Evolutionary conservation across 2,888 invertebrate genomes (phyloP), one percentile per base, ranked within the genome.

Genomic region (Desoria tigrina): DNA sequence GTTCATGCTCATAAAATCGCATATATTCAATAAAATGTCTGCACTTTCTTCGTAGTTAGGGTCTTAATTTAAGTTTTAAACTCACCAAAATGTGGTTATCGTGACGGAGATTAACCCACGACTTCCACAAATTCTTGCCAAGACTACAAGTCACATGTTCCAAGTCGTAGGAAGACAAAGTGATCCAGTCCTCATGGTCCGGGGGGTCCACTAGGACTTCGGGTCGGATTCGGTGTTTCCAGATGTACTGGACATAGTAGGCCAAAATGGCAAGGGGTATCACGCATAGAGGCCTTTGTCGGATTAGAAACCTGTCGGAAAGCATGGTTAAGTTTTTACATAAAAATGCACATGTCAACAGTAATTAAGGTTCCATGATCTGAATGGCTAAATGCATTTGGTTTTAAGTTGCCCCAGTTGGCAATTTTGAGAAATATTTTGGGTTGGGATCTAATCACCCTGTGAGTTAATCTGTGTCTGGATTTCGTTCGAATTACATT

Each of bases 141-240:
- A 72, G 63, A n/a, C 60, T 61, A 26, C 63, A 26, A 21, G 66
- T 61, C 28, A 62, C 60, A 11, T 73, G 67, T 37, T 73, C 68
- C 11, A 73, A 49, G 49, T 75, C 72, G 55, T 73, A 73, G 32
- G 71, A 62, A 50, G 69, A 66, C 28, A 75, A 50, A 21, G 69
- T 73, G 18, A 68, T 63, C 75, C 75, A 75, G 23, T 67, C 69
- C 60, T 75, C 75, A 42, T 65, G 61, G 32, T 75, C 75, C 49
- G 75, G 75, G 42, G 75, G 73, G 64, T 75, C 75, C 23, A 73
- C 68, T 18, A 75, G 56, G 18, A 75, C 71, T 42, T 69, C 71
- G 11, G 68, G 68, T 45, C 72, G 68, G 26, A 75, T 72, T 42
- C 72, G 63, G 60, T 73, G 66, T 26, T 63, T 71, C 74, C 73